Conservation (phyloP, 2,797 vertebrate genomes). For the Anomalospiza imberbis region DNA sequence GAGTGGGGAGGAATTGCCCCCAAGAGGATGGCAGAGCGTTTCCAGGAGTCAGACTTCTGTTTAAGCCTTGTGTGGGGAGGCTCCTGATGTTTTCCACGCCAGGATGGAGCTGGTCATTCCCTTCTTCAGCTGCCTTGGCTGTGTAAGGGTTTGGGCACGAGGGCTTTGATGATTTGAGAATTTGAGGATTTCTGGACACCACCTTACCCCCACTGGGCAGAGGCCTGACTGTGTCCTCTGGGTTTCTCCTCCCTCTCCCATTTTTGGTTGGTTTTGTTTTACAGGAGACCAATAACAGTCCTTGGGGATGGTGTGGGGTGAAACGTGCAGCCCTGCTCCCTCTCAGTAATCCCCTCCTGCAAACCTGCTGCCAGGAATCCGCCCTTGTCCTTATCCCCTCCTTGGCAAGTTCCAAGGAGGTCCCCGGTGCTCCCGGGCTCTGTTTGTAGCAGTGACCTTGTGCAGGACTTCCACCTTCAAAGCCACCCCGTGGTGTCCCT, state of each 20-base stretch:
- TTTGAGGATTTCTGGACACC: not conserved
- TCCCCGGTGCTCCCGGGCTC: not conserved
- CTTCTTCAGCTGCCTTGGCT: not conserved
- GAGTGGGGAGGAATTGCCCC: not conserved
- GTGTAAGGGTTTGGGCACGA: not conserved
- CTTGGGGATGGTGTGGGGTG: not conserved
- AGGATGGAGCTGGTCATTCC: not conserved
- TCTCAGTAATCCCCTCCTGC: not conserved
- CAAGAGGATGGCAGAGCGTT: not conserved
- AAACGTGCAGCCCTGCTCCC: not conserved
- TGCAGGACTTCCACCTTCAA: not conserved
- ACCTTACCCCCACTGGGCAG: fast-evolving
- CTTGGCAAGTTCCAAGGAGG: not conserved
- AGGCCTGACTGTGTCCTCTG: not conserved
- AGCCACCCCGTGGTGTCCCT: not conserved
- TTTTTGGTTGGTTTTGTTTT: not conserved
- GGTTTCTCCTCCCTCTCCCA: not conserved
- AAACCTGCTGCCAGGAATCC: not conserved
- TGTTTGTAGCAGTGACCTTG: not conserved
- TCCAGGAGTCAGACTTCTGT: not conserved
- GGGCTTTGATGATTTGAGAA: not conserved
- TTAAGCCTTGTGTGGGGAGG: not conserved
- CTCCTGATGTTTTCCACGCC: not conserved
- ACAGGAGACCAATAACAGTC: not conserved
- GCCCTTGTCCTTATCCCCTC: not conserved